Base-by-base conservation (phyloP, 92 coral and sea anemone genomes). In the Paragorgia papillata region DNA sequence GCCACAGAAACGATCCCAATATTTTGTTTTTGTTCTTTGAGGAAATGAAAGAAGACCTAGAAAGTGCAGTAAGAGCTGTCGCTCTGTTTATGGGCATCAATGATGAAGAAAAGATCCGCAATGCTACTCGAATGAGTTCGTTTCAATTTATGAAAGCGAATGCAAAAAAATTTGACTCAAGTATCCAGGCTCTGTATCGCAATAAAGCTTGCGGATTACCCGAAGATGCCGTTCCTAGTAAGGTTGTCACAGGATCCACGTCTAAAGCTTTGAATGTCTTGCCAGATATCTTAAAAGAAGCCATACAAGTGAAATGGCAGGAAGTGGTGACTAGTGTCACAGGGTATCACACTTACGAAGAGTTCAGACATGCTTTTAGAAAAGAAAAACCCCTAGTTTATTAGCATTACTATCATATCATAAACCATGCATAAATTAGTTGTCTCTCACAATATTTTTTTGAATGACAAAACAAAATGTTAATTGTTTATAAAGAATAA, bases 11-110 rank as follows among this genome's bases (percentile, higher is more conserved):
- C 17, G 79, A 79, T 10, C 43, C 66, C 2, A 78, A 86, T 33
- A 80, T 86, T 53, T 58, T 86, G 30, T 65, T 62, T 41, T 51
- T 86, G 37, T 76, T 77, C 50, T 83, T 73, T 48, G 90, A 86
- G 30, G 85, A 86, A 65, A 50, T 86, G 76, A 86, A 86, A 56
- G 69, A 73, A 48, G 90, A 66, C 22, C 39, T 66, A n/a, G 51
- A 65, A 18, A 30, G 58, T 33, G 75, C 9, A n/a, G 75, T 68
- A 1, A 68, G 58, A 44, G 25, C 50, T 3, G 75, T 68, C 24
- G 73, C 73, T 21, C 17, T 50, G 21, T 65, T 65, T 43, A 35
- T 65, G n/a, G 73, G 73, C 24, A 40, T 65, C 28, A 18, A 68
- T 7, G 58, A 68, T 21, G 59, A 68, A 46, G 58, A 44, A 20